These are phyloP conservation scores for Leptonema lineaticorne DNA, from an alignment of 1,140 invertebrate species.

Conservation along the genomic window DNA sequence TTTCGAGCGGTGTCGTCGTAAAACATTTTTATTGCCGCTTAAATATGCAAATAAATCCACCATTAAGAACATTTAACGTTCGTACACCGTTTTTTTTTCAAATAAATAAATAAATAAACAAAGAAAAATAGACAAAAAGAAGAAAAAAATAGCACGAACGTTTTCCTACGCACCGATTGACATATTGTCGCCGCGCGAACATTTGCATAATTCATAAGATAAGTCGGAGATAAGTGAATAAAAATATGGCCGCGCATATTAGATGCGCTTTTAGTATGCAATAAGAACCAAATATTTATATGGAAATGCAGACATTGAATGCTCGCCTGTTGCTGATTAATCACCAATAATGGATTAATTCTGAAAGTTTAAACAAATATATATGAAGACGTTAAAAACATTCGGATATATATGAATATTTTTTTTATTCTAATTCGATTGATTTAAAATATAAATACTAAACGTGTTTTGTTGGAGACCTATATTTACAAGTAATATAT, in stretches of 20 bases:
- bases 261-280: background rate
- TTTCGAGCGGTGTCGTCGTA: background rate
- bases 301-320: slow-evolving; percentile 4
- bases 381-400: too few relatives aligned
- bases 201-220: slow-evolving; percentile 17
- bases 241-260: background rate
- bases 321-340: background rate
- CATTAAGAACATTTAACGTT: background rate
- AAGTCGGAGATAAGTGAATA: background rate
- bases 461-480: too few relatives aligned
- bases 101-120: slow-evolving; percentile 1
- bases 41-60: slow-evolving; percentile 5
- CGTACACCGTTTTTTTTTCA: too few relatives aligned
- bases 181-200: slow-evolving; percentile 10
- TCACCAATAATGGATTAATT: background rate
- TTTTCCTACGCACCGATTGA: slow-evolving; percentile 2
- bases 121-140: too few relatives aligned
- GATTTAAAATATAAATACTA: too few relatives aligned
- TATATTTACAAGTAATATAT: too few relatives aligned
- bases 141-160: background rate
- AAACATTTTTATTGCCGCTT: background rate
- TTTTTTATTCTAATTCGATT: too few relatives aligned
- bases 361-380: too few relatives aligned
- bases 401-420: too few relatives aligned
- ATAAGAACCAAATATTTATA: background rate